A percentile compares a stretch with the other conserved stretches of the same genome.
These are phyloP conservation scores for Drosophila atroscutellata DNA, from an alignment of 2,888 invertebrate genomes.

Conservation along the genomic window DNA sequence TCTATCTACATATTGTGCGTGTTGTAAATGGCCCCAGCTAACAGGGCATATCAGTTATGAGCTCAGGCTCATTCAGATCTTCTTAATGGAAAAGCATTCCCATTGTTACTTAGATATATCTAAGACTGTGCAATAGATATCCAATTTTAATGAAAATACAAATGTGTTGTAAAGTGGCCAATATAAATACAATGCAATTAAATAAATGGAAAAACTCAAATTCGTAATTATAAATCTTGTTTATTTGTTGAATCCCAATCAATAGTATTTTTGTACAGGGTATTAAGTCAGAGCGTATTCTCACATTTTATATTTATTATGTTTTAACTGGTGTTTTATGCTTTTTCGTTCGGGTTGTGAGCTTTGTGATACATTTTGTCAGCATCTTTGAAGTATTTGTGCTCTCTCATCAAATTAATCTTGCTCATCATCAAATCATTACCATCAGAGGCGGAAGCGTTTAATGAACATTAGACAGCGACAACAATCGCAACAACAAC, in stretches of 20 bases:
- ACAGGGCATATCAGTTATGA: slow-evolving; percentile 5
- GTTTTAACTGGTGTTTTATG: slow-evolving; percentile 9
- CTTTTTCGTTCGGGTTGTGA: slow-evolving; percentile 2
- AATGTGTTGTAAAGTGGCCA: neutral
- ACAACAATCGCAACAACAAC: slow-evolving; percentile 47
- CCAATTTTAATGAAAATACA: neutral
- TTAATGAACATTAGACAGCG: slow-evolving; percentile 67
- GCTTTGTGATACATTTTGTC: slow-evolving; percentile 34
- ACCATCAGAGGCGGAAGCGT: slow-evolving; percentile 67
- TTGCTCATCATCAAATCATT: slow-evolving; percentile 31
- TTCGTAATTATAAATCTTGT: neutral
- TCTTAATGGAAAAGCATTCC: neutral
- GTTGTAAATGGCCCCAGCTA: slow-evolving; percentile 5
- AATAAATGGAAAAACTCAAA: neutral
- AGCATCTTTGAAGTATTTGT: slow-evolving; percentile 46
- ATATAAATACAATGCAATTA: neutral
- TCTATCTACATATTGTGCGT: slow-evolving; percentile 19
- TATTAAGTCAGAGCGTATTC: neutral
- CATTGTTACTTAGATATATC: neutral
- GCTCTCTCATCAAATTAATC: slow-evolving; percentile 43
- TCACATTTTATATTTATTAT: neutral
- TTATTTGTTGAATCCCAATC: neutral
- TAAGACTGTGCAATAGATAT: neutral
- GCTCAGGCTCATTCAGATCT: neutral
- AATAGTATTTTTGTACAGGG: neutral